Percentiles rank a stretch among this genome's conserved stretches.
Conservation (phyloP, 2,888 invertebrate genomes). For the Stenichneumon culpator region DNA sequence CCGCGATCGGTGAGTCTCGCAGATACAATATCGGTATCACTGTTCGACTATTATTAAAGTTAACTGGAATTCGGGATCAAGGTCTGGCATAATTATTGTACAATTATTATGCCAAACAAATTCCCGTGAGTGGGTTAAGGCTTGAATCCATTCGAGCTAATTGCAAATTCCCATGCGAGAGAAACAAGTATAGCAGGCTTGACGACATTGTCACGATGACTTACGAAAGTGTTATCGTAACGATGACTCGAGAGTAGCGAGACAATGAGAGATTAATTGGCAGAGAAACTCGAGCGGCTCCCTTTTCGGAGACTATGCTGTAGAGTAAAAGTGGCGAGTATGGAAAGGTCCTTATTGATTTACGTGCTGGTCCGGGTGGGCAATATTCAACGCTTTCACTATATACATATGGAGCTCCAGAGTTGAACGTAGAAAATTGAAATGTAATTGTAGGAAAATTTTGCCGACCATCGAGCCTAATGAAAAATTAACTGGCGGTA, state of each 20-base stretch:
- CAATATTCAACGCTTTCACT: not conserved
- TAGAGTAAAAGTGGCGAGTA: too few species aligned
- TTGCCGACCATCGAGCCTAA: conserved; percentile 94
- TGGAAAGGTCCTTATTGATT: too few species aligned
- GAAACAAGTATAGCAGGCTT: not conserved
- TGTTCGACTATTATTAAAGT: conserved; percentile 42
- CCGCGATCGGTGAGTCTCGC: conserved; percentile 91
- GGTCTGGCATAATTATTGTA: conserved; percentile 43
- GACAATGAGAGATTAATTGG: not conserved
- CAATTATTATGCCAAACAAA: conserved; percentile 33
- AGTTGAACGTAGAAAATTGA: too few species aligned
- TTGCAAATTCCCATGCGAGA: not conserved
- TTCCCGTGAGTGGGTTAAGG: conserved; percentile 43
- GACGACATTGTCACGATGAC: conserved; percentile 7
- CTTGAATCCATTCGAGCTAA: conserved; percentile 13
- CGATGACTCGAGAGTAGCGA: not conserved
- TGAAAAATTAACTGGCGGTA: not conserved
- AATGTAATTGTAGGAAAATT: conserved; percentile 86
- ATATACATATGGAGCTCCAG: not conserved
- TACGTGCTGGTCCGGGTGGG: too few species aligned
- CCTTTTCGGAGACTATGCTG: not conserved
- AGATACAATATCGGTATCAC: conserved; percentile 1
- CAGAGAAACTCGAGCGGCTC: not conserved
- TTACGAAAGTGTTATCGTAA: not conserved
- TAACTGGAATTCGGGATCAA: conserved; percentile 62